A percentile compares a stretch with the other conserved stretches of the same genome.
These are phyloP conservation scores for Dugesia japonica DNA, from an alignment of 2,888 invertebrate genomes.

Conservation along the genomic window DNA sequence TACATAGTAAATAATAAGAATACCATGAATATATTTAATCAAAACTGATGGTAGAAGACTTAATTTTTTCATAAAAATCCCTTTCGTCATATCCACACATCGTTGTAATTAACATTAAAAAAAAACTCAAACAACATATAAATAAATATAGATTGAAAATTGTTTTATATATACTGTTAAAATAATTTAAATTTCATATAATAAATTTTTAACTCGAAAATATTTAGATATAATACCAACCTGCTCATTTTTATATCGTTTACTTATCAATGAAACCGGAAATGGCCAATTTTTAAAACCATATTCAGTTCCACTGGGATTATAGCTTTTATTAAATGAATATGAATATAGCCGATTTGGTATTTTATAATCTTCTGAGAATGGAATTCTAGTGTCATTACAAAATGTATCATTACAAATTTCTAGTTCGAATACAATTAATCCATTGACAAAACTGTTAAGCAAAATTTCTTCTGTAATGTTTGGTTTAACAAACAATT, in stretches of 20 bases:
- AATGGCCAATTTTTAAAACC: slow-evolving; percentile 1
- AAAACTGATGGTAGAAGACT: too few species aligned
- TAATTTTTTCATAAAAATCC: too few species aligned
- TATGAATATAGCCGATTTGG: not conserved
- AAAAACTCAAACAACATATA: too few species aligned
- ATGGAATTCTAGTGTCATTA: not conserved
- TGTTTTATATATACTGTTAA: too few species aligned
- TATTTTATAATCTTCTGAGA: slow-evolving; percentile 12
- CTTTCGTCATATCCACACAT: too few species aligned
- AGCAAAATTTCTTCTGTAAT: not conserved
- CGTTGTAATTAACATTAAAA: too few species aligned
- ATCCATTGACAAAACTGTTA: not conserved
- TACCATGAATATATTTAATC: too few species aligned
- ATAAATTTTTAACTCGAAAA: too few species aligned
- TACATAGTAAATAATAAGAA: too few species aligned
- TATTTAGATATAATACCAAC: not conserved
- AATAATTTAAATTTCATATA: too few species aligned
- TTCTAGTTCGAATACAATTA: not conserved
- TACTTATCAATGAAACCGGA: not conserved
- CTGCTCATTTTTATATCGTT: not conserved
- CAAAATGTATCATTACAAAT: not conserved
- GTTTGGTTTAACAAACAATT: not conserved
- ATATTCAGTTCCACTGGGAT: slow-evolving; percentile 22
- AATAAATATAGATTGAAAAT: too few species aligned
- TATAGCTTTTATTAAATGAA: not conserved